These are phyloP conservation scores for Drosophila maculinotata DNA, from an alignment of 2,888 invertebrate genomes.

Conservation along the genomic window DNA sequence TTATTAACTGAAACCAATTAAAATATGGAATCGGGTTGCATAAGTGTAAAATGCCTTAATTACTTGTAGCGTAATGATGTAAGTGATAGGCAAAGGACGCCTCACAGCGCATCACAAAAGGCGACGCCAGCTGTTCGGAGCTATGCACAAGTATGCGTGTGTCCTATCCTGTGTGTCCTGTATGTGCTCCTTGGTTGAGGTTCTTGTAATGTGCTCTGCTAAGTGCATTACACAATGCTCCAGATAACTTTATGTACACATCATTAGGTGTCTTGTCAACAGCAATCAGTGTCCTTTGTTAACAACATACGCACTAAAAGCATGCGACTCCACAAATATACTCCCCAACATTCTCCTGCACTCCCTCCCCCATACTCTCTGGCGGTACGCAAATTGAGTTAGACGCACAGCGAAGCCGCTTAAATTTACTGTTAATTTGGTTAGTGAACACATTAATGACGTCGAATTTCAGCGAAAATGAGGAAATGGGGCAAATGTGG, in stretches of 20 bases:
- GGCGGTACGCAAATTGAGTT: slow-evolving; percentile 64
- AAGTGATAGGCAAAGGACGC: slow-evolving; percentile 40
- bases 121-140: slow-evolving; percentile 5
- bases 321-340: slow-evolving; percentile 32
- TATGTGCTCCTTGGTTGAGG: slow-evolving; percentile 2
- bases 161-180: neutral
- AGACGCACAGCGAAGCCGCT: slow-evolving; percentile 65
- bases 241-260: slow-evolving; percentile 64
- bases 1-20: slow-evolving; percentile 57
- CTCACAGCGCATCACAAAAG: slow-evolving; percentile 9
- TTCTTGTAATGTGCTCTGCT: slow-evolving; percentile 32
- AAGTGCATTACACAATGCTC: slow-evolving; percentile 59
- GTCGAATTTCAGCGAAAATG: slow-evolving; percentile 49
- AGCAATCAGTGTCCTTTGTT: slow-evolving; percentile 75
- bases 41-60: slow-evolving; percentile 41
- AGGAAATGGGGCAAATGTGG: slow-evolving; percentile 12
- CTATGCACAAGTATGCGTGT: neutral
- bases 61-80: slow-evolving; percentile 42
- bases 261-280: slow-evolving; percentile 69
- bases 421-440: slow-evolving; percentile 75
- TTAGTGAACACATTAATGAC: slow-evolving; percentile 71
- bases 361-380: slow-evolving; percentile 6
- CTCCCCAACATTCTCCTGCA: too few relatives aligned
- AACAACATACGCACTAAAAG: slow-evolving; percentile 56
- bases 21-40: slow-evolving; percentile 29